Conservation (phyloP, 2,113 vertebrate genomes). For the Steatornis caripensis region DNA sequence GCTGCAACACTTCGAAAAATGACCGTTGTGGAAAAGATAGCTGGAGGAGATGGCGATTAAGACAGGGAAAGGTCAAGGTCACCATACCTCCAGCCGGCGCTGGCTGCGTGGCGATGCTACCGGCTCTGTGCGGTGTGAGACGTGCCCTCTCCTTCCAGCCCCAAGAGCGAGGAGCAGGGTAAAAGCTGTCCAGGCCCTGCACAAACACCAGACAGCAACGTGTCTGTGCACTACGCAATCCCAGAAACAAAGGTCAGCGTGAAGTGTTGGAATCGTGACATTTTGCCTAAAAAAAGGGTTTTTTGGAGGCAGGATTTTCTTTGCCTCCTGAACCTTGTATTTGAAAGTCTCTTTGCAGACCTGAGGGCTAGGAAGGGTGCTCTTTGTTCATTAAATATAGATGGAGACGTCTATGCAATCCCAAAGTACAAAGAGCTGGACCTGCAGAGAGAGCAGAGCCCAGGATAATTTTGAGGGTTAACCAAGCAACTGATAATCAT, state of each 20-base stretch:
- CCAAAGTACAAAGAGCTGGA: neutral
- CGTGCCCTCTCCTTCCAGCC: neutral
- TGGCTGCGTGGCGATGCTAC: rapidly evolving
- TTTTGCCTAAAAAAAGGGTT: neutral
- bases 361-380: neutral
- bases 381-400: rapidly evolving
- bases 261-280: neutral
- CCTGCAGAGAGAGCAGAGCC: neutral
- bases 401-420: neutral
- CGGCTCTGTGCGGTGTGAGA: rapidly evolving
- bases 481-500: neutral
- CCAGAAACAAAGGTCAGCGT: neutral
- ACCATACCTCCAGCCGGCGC: rapidly evolving
- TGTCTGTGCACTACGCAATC: neutral
- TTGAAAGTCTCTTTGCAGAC: neutral
- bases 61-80: neutral
- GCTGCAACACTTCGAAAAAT: neutral
- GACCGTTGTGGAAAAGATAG: neutral
- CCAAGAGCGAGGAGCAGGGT: rapidly evolving
- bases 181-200: neutral
- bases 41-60: neutral
- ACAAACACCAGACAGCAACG: neutral
- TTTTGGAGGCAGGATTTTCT: neutral
- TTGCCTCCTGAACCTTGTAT: neutral
- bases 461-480: neutral